Conservation (phyloP, 2,113 vertebrate species). For the Gymnobelideus leadbeateri region DNA sequence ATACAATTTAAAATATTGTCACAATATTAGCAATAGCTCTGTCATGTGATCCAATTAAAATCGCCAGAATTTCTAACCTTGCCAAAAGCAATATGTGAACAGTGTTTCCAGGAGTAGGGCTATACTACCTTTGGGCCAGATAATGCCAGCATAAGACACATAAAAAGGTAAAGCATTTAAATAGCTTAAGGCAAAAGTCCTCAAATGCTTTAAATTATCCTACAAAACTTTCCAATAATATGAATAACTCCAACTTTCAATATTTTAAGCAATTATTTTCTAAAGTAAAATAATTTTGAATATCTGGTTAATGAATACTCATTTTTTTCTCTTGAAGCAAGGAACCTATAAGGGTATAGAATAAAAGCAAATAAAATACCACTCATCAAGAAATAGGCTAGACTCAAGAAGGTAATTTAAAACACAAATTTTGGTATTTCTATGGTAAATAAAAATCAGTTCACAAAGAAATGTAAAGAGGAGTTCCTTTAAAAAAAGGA, state of each 20-base stretch:
- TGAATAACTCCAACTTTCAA: slow-evolving; percentile 9
- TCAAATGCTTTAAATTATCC: neutral
- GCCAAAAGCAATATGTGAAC: slow-evolving; percentile 11
- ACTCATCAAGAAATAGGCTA: neutral
- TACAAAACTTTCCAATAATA: neutral
- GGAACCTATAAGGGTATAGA: neutral
- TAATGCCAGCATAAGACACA: neutral
- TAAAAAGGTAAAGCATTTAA: neutral
- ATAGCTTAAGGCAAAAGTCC: neutral
- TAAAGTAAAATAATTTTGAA: slow-evolving; percentile 33
- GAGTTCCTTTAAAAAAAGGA: slow-evolving; percentile 38
- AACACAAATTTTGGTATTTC: neutral
- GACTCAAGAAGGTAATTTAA: neutral
- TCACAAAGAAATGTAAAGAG: neutral
- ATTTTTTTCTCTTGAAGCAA: neutral
- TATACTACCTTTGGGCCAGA: neutral
- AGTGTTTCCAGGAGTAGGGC: slow-evolving; percentile 34
- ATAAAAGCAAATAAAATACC: neutral
- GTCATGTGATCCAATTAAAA: neutral
- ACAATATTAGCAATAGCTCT: neutral
- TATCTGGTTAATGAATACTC: neutral
- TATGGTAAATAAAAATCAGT: neutral
- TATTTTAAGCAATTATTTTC: slow-evolving; percentile 20
- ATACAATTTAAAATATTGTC: neutral
- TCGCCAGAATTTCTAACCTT: slow-evolving; percentile 38